phyloP scores from a whole-genome alignment of 2,113 vertebrate species.

The Lophotis ruficrista region DNA sequence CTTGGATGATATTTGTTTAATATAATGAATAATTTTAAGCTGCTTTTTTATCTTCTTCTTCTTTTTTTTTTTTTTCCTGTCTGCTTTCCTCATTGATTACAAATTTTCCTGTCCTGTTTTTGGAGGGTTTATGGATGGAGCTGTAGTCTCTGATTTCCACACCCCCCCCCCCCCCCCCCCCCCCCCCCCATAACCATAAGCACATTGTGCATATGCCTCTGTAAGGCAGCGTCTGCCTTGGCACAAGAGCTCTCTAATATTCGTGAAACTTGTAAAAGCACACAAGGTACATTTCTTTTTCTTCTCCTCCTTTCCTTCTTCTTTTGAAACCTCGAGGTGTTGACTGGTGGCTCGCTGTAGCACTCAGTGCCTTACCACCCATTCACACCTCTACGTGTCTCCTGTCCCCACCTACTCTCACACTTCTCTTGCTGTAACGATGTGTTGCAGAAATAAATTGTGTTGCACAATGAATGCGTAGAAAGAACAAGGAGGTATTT shows the following conservation, averaged over 20 bases:
- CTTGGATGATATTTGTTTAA: background rate
- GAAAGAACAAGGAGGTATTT: slow-evolving; percentile 66
- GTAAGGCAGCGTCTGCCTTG: slow-evolving; percentile 42
- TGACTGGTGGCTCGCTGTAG: slow-evolving; percentile 40
- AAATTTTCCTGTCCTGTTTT: background rate
- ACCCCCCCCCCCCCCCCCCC: background rate
- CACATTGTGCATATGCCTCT: slow-evolving; percentile 17
- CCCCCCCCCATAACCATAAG: background rate
- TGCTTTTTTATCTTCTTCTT: too few relatives aligned
- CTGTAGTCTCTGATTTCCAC: background rate
- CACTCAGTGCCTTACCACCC: slow-evolving; percentile 54
- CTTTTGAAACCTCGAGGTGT: slow-evolving; percentile 31
- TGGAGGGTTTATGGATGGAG: background rate
- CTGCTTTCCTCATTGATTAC: background rate
- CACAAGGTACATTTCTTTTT: background rate
- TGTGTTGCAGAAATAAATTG: slow-evolving; percentile 60
- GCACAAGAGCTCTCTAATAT: slow-evolving; percentile 5
- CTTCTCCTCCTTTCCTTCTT: background rate
- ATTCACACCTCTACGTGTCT: slow-evolving; percentile 52
- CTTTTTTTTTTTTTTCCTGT: fast-evolving
- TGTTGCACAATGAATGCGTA: slow-evolving; percentile 37
- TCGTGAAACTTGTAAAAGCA: slow-evolving; percentile 13
- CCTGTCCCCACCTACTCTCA: slow-evolving; percentile 44
- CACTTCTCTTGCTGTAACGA: slow-evolving; percentile 39
- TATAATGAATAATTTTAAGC: background rate